Base-by-base conservation (phyloP, 2,888 invertebrate genomes). In the Drosophila imparisetae region DNA sequence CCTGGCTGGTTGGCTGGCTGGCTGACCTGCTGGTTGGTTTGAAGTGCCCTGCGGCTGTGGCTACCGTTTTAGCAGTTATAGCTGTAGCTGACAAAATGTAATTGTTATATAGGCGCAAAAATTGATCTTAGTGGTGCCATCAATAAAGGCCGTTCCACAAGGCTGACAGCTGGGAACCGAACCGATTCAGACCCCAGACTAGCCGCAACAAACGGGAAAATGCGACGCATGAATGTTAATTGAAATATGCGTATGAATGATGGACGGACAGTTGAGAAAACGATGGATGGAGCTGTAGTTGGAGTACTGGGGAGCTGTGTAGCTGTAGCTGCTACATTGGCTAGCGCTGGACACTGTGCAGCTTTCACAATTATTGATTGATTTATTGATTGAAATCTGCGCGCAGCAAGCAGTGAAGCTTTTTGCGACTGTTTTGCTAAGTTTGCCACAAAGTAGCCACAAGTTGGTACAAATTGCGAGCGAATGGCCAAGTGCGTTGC, bases 321-420 rank as follows among this genome's bases (percentile, higher is more conserved):
- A 30, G 55, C 29, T 38, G 55, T 62, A 36, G 60, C 68, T 60
- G 65, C 64, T 60, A 62, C 62, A 66, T 69, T 81, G 70, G 81
- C 78, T 81, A 62, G 64, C n/a, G 29, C 65, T 72, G 79, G 67
- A 72, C 80, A 67, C 83, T 80, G 83, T 70, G 66, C 75, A 78
- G 88, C 89, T 86, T 86, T 86, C 89, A 86, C 86, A 86, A 86
- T 86, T 84, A 86, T 86, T 86, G 85, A 86, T 86, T 86, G 89
- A 86, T 86, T 86, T 85, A 89, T 86, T 86, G 89, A 86, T 89
- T 86, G 85, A 85, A 88, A 87, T 85, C 84, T 85, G 73, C 78
- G 80, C 88, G 77, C 85, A 81, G 87, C 73, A 59, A 52, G 73
- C 81, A 70, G 53, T 48, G 42, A 66, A 64, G 78, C 73, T 78